phyloP scores from a whole-genome alignment of 2,797 vertebrate genomes.

The Liasis olivaceus region DNA sequence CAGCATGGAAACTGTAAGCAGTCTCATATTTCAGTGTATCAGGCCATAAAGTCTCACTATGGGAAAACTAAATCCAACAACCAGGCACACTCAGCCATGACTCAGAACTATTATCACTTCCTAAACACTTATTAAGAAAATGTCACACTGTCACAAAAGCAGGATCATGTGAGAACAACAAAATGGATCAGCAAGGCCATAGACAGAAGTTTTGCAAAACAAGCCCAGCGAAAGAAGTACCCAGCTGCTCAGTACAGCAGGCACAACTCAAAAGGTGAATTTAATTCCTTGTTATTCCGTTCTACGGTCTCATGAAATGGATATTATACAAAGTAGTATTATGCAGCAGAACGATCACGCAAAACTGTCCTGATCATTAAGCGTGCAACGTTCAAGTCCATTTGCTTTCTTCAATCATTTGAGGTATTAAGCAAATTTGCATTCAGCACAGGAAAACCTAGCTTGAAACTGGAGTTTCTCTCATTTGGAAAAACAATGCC shows the following conservation, averaged over 20 bases:
- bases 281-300: constrained; percentile 32
- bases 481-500: background rate
- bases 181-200: constrained; percentile 31
- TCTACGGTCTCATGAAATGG: constrained; percentile 9
- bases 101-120: constrained; percentile 59
- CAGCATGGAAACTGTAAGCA: constrained; percentile 57
- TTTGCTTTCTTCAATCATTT: constrained; percentile 28
- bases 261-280: constrained; percentile 38
- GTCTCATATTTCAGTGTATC: constrained; percentile 57
- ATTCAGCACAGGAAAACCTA: constrained; percentile 11
- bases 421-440: constrained; percentile 35
- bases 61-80: constrained; percentile 63
- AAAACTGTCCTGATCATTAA: constrained; percentile 35
- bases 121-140: constrained; percentile 58
- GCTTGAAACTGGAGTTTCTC: background rate
- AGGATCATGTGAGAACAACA: constrained; percentile 35
- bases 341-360: constrained; percentile 16
- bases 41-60: constrained; percentile 62
- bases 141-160: constrained; percentile 42
- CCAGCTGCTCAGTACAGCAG: constrained; percentile 31
- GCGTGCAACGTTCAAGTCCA: constrained; percentile 14
- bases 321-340: background rate
- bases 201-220: constrained; percentile 23
- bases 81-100: constrained; percentile 59
- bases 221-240: constrained; percentile 42